Conservation (phyloP, 2,113 vertebrate species). For the Phrynosoma blainvillii region DNA sequence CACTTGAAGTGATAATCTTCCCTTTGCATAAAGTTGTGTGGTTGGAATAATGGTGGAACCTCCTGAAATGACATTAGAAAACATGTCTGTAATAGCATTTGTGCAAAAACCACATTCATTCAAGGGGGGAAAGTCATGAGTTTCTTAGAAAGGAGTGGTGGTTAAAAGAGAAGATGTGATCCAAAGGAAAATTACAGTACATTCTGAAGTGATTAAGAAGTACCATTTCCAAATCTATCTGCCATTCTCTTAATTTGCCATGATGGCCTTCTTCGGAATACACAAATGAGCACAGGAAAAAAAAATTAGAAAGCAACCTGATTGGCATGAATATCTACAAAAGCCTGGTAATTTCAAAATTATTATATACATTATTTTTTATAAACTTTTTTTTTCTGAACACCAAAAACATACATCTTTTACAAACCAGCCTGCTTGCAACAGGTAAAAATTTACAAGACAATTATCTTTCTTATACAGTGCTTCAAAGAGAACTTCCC, state of each 20-base stretch:
- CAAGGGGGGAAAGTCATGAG: constrained; percentile 59
- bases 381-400: constrained; percentile 83
- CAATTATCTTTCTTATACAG: constrained; percentile 78
- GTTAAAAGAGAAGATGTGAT: constrained; percentile 68
- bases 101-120: constrained; percentile 69
- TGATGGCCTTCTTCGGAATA: constrained; percentile 67
- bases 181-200: constrained; percentile 71
- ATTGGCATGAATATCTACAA: constrained; percentile 91
- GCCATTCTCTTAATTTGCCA: constrained; percentile 24
- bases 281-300: constrained; percentile 60
- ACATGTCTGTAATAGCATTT: constrained; percentile 55
- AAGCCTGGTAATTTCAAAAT: constrained; percentile 84
- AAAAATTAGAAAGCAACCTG: constrained; percentile 77
- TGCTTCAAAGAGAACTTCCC: constrained; percentile 79
- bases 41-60: constrained; percentile 50
- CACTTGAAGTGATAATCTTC: constrained; percentile 63
- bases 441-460: constrained; percentile 84
- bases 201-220: constrained; percentile 69
- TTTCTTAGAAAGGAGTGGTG: constrained; percentile 66
- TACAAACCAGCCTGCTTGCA: constrained; percentile 83
- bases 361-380: constrained; percentile 90
- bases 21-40: constrained; percentile 76
- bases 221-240: constrained; percentile 67
- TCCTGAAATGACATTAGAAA: constrained; percentile 65
- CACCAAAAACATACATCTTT: constrained; percentile 88